A percentile compares a stretch with the other conserved stretches of the same genome.
Conservation (phyloP, 2,888 invertebrate genomes). For the Aricia artaxerxes region DNA sequence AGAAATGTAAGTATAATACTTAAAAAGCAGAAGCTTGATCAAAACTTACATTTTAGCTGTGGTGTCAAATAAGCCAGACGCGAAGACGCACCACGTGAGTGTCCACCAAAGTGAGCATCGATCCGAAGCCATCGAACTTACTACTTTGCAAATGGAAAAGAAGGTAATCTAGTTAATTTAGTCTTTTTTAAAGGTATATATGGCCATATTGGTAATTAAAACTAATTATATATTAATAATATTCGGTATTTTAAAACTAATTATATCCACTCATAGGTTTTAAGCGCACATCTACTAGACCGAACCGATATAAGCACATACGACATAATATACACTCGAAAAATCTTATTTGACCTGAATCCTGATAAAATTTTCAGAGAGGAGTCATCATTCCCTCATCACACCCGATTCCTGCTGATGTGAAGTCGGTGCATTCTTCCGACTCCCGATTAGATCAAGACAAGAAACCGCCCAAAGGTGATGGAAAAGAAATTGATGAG, state of each 20-base stretch:
- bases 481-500: background rate
- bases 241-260: no score
- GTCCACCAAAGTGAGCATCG: constrained; percentile 51
- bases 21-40: background rate
- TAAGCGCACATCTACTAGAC: no score
- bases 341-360: background rate
- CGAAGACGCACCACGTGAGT: constrained; percentile 53
- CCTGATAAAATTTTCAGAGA: constrained; percentile 47
- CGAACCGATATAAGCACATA: no score
- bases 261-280: no score
- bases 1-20: no score
- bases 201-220: no score
- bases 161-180: constrained; percentile 47
- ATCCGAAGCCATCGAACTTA: constrained; percentile 54
- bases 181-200: no score
- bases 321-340: no score
- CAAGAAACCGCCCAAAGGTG: constrained; percentile 34
- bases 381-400: constrained; percentile 41
- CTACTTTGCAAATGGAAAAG: constrained; percentile 46
- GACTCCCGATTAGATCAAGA: constrained; percentile 41
- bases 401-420: constrained; percentile 53
- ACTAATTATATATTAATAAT: no score
- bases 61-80: constrained; percentile 49
- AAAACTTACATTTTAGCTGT: constrained; percentile 44
- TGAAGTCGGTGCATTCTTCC: constrained; percentile 39